phyloP scores from a whole-genome alignment of 2,113 vertebrate species.

The Poeciliopsis prolifica region DNA sequence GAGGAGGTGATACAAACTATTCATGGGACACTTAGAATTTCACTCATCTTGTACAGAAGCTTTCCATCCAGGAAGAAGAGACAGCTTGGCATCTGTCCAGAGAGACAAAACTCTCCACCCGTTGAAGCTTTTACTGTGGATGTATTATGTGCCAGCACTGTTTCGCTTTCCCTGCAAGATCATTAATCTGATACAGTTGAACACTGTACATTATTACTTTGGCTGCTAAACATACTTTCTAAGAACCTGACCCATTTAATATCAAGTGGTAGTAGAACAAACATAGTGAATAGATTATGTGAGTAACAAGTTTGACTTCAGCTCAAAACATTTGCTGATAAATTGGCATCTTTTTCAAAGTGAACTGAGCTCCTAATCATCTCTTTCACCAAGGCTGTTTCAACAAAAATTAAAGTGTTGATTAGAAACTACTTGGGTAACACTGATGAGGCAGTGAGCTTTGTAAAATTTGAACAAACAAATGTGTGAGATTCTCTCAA shows the following conservation, averaged over 20 bases:
- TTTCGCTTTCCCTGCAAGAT: neutral
- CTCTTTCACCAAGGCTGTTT: constrained; percentile 1
- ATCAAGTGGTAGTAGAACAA: constrained; percentile 21
- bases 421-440: neutral
- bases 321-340: constrained; percentile 14
- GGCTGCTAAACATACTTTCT: constrained; percentile 10
- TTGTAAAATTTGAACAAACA: neutral
- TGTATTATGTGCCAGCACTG: neutral
- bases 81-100: constrained; percentile 22
- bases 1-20: neutral
- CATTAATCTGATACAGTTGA: constrained; percentile 4
- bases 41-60: neutral
- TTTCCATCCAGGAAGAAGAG: constrained; percentile 7
- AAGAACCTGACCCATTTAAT: constrained; percentile 13
- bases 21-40: constrained; percentile 12
- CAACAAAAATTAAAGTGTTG: neutral
- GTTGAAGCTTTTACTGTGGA: constrained; percentile 11
- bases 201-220: constrained; percentile 15
- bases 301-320: constrained; percentile 20
- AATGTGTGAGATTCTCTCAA: too few species aligned
- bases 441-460: neutral
- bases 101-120: neutral
- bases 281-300: neutral
- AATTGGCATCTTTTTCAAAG: constrained; percentile 27
- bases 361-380: neutral